Evolutionary conservation across 2,888 invertebrate species (phyloP).

Genomic region (Cyaniris semiargus): DNA sequence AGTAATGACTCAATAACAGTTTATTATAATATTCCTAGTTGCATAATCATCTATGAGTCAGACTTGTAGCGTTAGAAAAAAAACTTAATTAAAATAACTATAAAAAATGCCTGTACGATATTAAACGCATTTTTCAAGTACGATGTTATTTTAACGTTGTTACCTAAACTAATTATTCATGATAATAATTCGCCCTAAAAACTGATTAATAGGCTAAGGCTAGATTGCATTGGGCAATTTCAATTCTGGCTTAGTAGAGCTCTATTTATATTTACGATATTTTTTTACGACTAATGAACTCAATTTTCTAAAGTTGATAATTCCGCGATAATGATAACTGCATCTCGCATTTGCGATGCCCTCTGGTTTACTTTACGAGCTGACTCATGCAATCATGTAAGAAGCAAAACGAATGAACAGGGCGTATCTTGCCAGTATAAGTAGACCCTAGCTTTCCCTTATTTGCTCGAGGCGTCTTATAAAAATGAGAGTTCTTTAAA

Average conservation of each 20-base stretch:
- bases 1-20: background rate
- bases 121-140: background rate
- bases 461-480: slow-evolving; percentile 32
- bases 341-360: background rate
- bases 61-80: background rate
- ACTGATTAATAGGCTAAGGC: background rate
- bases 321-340: slow-evolving; percentile 10
- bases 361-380: slow-evolving; percentile 48
- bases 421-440: slow-evolving; percentile 46
- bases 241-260: too few relatives aligned
- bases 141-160: too few relatives aligned
- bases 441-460: slow-evolving; percentile 47
- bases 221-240: background rate
- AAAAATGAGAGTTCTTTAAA: slow-evolving; percentile 33
- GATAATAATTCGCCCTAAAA: too few relatives aligned
- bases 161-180: too few relatives aligned
- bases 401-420: slow-evolving; percentile 57
- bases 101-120: background rate
- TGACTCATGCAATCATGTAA: slow-evolving; percentile 57
- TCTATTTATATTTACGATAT: too few relatives aligned
- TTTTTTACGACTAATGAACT: too few relatives aligned
- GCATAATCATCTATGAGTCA: background rate
- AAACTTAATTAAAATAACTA: background rate
- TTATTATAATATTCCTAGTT: background rate
- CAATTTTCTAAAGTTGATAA: background rate